These are phyloP conservation scores for Galerucella pusilla DNA, from an alignment of 2,888 invertebrate genomes.

Conservation along the genomic window DNA sequence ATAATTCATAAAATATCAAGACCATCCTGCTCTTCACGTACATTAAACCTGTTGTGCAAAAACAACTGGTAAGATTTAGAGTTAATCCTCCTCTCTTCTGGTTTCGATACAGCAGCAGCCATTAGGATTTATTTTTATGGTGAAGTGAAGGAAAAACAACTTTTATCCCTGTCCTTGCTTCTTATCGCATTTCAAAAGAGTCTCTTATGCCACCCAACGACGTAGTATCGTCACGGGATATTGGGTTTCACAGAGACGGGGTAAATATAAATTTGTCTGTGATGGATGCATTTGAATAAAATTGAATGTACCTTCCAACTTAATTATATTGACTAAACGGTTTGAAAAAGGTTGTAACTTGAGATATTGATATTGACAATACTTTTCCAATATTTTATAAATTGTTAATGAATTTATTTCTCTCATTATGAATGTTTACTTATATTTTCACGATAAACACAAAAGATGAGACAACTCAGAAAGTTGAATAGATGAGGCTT, in stretches of 20 bases:
- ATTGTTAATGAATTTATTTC: no score
- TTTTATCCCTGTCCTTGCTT: background rate
- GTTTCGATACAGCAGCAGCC: background rate
- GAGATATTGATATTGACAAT: no score
- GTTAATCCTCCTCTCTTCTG: background rate
- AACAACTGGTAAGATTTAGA: background rate
- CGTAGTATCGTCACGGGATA: constrained; percentile 1
- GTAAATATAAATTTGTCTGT: background rate
- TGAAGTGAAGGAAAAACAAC: constrained; percentile 1
- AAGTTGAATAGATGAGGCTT: no score
- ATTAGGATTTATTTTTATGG: constrained; percentile 4
- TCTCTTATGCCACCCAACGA: background rate
- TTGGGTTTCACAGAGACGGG: background rate
- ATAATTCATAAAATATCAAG: background rate
- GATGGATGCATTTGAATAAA: background rate
- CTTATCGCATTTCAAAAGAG: constrained; percentile 4
- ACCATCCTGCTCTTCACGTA: background rate
- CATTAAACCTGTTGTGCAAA: background rate
- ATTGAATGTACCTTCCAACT: background rate
- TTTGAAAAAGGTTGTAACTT: no score
- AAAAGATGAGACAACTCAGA: no score
- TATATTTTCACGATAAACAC: no score
- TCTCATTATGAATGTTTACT: no score
- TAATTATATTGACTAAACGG: background rate
- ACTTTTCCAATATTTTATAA: no score